These are phyloP conservation scores for Apamea anceps DNA, from an alignment of 2,888 invertebrate species.

Conservation along the genomic window DNA sequence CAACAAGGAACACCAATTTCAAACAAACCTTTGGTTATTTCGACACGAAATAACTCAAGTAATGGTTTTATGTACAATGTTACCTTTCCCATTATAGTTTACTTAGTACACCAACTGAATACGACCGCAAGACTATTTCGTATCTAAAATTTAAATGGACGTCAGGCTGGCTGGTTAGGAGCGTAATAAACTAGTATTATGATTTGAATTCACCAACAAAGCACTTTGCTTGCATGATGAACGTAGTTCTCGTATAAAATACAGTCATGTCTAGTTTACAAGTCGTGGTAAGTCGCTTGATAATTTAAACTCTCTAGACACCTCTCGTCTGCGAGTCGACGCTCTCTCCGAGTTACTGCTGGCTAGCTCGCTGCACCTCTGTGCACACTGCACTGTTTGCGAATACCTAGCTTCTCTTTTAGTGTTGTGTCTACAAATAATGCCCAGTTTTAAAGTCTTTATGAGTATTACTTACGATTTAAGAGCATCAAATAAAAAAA, in stretches of 20 bases:
- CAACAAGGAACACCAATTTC: background rate
- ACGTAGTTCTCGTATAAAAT: constrained; percentile 42
- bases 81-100: constrained; percentile 28
- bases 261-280: constrained; percentile 55
- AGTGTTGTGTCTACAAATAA: constrained; percentile 18
- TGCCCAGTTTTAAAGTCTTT: constrained; percentile 3
- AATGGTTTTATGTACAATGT: constrained; percentile 14
- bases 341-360: constrained; percentile 66
- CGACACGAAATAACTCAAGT: background rate
- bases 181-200: constrained; percentile 48
- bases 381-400: constrained; percentile 39
- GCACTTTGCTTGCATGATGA: constrained; percentile 47
- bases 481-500: background rate
- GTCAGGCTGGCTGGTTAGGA: constrained; percentile 41
- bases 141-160: constrained; percentile 52
- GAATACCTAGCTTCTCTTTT: constrained; percentile 40
- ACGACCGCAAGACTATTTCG: constrained; percentile 39
- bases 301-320: constrained; percentile 78
- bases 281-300: constrained; percentile 60
- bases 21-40: constrained; percentile 10
- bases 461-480: background rate
- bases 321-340: constrained; percentile 71
- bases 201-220: constrained; percentile 56
- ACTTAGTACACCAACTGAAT: constrained; percentile 32
- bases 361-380: constrained; percentile 46